These are phyloP conservation scores for Physeter macrocephalus DNA, from an alignment of 2,113 vertebrate genomes.

Conservation along the genomic window DNA sequence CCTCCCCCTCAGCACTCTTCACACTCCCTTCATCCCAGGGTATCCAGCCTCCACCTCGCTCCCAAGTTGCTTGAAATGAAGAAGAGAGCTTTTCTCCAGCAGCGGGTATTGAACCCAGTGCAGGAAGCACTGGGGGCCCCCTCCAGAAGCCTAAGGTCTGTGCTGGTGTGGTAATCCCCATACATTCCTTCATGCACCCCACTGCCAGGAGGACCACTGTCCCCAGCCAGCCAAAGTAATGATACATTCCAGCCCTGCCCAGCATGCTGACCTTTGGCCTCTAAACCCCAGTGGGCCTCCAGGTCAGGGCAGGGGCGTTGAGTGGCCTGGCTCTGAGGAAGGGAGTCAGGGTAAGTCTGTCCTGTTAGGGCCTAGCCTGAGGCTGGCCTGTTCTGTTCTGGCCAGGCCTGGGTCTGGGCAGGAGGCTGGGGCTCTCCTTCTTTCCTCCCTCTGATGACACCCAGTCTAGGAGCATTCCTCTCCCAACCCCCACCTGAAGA, in stretches of 20 bases:
- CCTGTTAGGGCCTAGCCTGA: neutral
- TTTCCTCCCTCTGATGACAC: neutral
- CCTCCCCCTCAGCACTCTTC: neutral
- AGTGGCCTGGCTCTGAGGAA: slow-evolving; percentile 26
- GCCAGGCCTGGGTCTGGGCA: slow-evolving; percentile 18
- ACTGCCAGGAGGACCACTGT: slow-evolving; percentile 70
- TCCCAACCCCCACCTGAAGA: neutral
- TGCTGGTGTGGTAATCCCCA: slow-evolving; percentile 3
- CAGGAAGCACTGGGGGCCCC: neutral
- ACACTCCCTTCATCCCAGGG: neutral
- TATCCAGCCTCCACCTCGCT: neutral
- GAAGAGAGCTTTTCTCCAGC: neutral
- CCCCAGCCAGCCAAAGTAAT: slow-evolving; percentile 69
- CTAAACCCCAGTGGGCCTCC: neutral
- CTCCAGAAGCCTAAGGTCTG: neutral
- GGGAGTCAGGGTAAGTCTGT: neutral
- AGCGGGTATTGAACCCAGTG: neutral
- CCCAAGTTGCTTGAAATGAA: neutral
- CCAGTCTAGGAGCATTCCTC: neutral
- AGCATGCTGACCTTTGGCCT: slow-evolving; percentile 59
- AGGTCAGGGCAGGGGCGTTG: slow-evolving; percentile 48
- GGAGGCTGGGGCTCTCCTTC: slow-evolving; percentile 17
- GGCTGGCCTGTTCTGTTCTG: neutral
- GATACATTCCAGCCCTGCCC: slow-evolving; percentile 72
- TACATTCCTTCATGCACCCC: slow-evolving; percentile 68